Evolutionary conservation across 2,888 invertebrate genomes (phyloP).

Genomic region (Ochropacha duplaris): DNA sequence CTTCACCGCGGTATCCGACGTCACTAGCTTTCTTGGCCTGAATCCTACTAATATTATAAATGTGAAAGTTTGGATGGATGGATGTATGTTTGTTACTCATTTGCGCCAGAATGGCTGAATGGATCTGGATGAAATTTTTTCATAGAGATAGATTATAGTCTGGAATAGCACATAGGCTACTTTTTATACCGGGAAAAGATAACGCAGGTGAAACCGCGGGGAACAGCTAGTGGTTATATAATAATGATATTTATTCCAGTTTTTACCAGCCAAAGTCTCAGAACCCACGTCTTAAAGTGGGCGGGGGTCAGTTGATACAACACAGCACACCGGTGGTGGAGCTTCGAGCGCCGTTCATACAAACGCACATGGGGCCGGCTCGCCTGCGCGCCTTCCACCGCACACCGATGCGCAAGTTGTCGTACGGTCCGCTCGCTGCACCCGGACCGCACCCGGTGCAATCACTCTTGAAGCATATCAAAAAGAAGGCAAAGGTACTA

Average conservation of each 20-base stretch:
- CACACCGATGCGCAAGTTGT: constrained; percentile 93
- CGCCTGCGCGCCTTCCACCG: constrained; percentile 95
- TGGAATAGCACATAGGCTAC: no score
- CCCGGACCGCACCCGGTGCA: constrained; percentile 91
- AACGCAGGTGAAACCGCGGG: no score
- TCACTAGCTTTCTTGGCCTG: no score
- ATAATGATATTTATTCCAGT: constrained; percentile 72
- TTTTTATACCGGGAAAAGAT: no score
- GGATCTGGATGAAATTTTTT: no score
- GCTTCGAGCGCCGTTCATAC: constrained; percentile 96
- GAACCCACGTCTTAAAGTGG: constrained; percentile 91
- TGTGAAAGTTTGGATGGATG: no score
- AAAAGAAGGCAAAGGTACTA: constrained; percentile 91
- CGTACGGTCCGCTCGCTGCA: constrained; percentile 89
- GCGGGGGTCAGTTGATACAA: constrained; percentile 95
- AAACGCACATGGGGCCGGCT: constrained; percentile 92
- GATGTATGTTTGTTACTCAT: no score
- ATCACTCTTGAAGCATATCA: constrained; percentile 94
- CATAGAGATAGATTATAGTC: no score
- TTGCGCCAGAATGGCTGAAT: no score
- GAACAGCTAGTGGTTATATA: no score
- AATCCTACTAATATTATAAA: no score
- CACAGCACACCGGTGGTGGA: constrained; percentile 99
- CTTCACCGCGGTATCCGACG: no score
- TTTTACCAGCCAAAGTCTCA: constrained; percentile 96